Percentiles rank a stretch among this genome's conserved stretches.
Evolutionary conservation across 2,113 vertebrate species (phyloP).

Genomic region (Xiphias gladius): DNA sequence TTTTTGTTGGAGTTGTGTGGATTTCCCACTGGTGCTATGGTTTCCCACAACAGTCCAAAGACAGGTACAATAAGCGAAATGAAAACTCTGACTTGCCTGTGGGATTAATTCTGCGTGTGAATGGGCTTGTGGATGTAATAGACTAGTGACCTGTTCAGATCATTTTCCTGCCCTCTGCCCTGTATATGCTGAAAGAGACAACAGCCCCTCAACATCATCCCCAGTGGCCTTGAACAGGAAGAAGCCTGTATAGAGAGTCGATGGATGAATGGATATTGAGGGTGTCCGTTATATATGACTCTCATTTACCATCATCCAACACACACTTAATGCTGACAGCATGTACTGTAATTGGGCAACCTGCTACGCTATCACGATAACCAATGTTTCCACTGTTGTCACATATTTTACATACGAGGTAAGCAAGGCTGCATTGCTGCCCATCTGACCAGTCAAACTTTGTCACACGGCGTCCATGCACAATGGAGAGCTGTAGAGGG

Average conservation of each 20-base stretch:
- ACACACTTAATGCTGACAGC: background rate
- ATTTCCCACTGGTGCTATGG: too few species aligned
- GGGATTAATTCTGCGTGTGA: background rate
- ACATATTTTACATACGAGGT: background rate
- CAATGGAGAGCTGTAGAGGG: slow-evolving; percentile 43
- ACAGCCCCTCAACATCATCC: background rate
- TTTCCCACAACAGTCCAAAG: background rate
- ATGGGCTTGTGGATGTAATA: too few species aligned
- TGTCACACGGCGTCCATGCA: slow-evolving; percentile 20
- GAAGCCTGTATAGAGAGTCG: background rate
- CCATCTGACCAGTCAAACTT: slow-evolving; percentile 21
- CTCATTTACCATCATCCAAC: background rate
- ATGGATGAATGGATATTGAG: background rate
- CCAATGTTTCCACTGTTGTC: background rate
- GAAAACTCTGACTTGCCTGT: background rate
- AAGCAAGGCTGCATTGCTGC: background rate
- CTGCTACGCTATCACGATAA: background rate
- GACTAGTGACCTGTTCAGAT: background rate
- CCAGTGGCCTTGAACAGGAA: background rate
- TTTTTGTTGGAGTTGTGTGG: background rate
- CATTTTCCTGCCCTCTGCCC: background rate
- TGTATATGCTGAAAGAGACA: background rate
- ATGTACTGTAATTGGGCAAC: background rate
- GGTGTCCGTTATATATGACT: background rate
- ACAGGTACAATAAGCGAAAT: background rate